phyloP scores from a whole-genome alignment of 2,113 vertebrate genomes.

The Perca fluviatilis region DNA sequence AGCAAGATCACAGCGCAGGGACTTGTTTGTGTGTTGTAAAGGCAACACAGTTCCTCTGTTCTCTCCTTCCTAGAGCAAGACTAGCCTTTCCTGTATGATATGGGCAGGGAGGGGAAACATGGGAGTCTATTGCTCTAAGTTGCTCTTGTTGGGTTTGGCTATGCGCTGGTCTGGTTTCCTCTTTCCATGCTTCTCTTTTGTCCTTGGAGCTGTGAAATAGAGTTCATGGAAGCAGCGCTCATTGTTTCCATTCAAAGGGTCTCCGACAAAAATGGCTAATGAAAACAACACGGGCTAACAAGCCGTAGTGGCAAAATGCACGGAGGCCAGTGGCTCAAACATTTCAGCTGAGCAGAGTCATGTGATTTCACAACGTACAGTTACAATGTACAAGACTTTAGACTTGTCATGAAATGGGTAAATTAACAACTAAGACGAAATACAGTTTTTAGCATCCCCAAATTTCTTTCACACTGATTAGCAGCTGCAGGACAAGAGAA shows the following conservation, averaged over 20 bases:
- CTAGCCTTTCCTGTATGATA: constrained; percentile 66
- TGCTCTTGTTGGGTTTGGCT: constrained; percentile 66
- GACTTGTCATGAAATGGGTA: background rate
- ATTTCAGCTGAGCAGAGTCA: constrained; percentile 7
- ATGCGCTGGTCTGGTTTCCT: constrained; percentile 68
- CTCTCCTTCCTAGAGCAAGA: constrained; percentile 62
- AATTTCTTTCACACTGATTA: background rate
- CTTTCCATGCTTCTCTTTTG: constrained; percentile 79
- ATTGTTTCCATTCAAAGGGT: constrained; percentile 71
- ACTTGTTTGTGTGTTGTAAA: constrained; percentile 64
- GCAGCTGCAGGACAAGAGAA: background rate
- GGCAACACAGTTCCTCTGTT: constrained; percentile 40
- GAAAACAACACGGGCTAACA: constrained; percentile 54
- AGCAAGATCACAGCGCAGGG: constrained; percentile 39
- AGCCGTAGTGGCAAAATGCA: constrained; percentile 30
- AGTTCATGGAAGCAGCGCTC: constrained; percentile 69
- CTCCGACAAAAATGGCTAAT: constrained; percentile 34
- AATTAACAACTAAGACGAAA: background rate
- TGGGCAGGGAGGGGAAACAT: constrained; percentile 10
- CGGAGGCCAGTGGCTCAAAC: background rate
- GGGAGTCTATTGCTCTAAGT: constrained; percentile 16
- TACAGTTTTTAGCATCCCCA: background rate
- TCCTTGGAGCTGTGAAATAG: constrained; percentile 51
- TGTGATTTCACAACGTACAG: background rate
- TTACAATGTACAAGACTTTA: background rate